phyloP scores from a whole-genome alignment of 2,113 vertebrate species.

The western clawed frog (Xenopus tropicalis) region UCB_Xtro_10.0 CM004451.2:37551001-37551500 shows the following conservation, averaged over 20 bases:
- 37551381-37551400: no score
- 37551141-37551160: constrained; percentile 22
- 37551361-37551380: no score
- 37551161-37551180: background rate
- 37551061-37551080: background rate
- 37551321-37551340: no score
- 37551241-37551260: background rate
- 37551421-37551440: no score
- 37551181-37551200: constrained; percentile 8
- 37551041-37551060: no score
- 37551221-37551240: background rate
- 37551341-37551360: no score
- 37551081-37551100: constrained; percentile 6
- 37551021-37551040: background rate
- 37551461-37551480: no score
- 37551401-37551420: no score
- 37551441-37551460: no score
- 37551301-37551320: no score
- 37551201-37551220: background rate
- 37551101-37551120: background rate
- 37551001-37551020: background rate
- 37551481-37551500: no score
- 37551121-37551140: background rate
- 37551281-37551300: no score
- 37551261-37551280: background rate